These are phyloP conservation scores for Metridium senile DNA, from an alignment of 92 coral and sea anemone genomes.

Conservation along the genomic window DNA sequence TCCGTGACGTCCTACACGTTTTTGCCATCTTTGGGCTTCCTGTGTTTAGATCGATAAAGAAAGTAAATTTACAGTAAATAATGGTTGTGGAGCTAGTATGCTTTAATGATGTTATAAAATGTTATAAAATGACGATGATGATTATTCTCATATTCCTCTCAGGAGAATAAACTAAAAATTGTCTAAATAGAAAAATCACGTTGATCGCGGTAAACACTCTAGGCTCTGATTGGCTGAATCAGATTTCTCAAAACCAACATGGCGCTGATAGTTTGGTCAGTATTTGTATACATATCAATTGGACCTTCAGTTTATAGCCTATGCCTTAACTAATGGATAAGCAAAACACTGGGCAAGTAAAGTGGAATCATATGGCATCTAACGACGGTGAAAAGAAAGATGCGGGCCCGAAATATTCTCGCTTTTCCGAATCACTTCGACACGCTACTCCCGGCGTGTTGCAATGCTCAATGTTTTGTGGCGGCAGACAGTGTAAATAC, in stretches of 20 bases:
- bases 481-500: constrained; percentile 94
- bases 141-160: too few species aligned
- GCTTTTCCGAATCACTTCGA: constrained; percentile 91
- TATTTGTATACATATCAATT: not conserved
- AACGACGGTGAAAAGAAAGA: constrained; percentile 59
- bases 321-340: not conserved
- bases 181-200: too few species aligned
- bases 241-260: not conserved
- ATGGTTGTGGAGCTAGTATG: too few species aligned
- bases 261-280: not conserved
- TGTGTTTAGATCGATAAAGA: too few species aligned
- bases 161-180: too few species aligned
- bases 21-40: too few species aligned
- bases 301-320: not conserved
- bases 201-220: too few species aligned
- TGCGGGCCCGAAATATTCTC: constrained; percentile 95
- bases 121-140: too few species aligned
- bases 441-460: constrained; percentile 86
- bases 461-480: constrained; percentile 99
- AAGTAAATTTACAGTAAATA: too few species aligned
- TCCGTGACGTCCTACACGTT: too few species aligned
- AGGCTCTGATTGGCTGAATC: too few species aligned
- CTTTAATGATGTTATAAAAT: too few species aligned
- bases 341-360: constrained; percentile 61
- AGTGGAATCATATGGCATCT: constrained; percentile 63